These are phyloP conservation scores for Megalopta genalis DNA, from an alignment of 1,140 invertebrate genomes.

Conservation along the genomic window DNA sequence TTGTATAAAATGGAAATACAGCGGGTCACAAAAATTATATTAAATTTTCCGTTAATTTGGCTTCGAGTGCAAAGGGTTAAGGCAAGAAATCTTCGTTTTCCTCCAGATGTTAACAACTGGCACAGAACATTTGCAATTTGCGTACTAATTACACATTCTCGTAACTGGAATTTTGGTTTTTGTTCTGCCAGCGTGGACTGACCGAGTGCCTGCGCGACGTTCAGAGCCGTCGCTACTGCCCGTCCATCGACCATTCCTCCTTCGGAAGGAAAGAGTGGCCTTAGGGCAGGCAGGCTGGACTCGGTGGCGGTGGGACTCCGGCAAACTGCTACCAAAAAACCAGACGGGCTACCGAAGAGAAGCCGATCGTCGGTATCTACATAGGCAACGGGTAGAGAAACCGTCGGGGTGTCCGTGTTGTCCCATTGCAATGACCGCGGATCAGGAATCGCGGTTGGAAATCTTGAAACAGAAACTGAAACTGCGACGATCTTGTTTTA, in stretches of 20 bases:
- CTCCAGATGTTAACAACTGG: too few species aligned
- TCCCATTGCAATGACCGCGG: conserved; percentile 12
- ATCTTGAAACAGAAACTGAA: not conserved
- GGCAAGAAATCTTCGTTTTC: too few species aligned
- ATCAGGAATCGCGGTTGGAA: conserved; percentile 10
- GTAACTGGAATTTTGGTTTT: too few species aligned
- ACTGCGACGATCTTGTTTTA: not conserved
- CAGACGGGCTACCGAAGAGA: conserved; percentile 75
- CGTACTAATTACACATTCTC: too few species aligned
- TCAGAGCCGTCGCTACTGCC: conserved; percentile 48
- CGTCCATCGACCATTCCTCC: conserved; percentile 59
- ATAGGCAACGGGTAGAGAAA: conserved; percentile 51
- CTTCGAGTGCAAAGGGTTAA: too few species aligned
- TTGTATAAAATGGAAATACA: too few species aligned
- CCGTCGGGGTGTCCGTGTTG: conserved; percentile 31
- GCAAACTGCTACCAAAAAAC: conserved; percentile 77
- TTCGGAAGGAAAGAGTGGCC: conserved; percentile 66
- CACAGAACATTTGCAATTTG: too few species aligned
- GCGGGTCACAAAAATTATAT: too few species aligned
- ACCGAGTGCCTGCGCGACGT: not conserved
- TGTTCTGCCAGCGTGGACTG: not conserved
- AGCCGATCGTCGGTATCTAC: conserved; percentile 62
- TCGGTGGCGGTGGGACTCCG: conserved; percentile 62
- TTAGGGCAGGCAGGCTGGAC: conserved; percentile 59
- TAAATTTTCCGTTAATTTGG: too few species aligned